phyloP scores from a whole-genome alignment of 2,888 invertebrate species.

The Strigamia crassipes region DNA sequence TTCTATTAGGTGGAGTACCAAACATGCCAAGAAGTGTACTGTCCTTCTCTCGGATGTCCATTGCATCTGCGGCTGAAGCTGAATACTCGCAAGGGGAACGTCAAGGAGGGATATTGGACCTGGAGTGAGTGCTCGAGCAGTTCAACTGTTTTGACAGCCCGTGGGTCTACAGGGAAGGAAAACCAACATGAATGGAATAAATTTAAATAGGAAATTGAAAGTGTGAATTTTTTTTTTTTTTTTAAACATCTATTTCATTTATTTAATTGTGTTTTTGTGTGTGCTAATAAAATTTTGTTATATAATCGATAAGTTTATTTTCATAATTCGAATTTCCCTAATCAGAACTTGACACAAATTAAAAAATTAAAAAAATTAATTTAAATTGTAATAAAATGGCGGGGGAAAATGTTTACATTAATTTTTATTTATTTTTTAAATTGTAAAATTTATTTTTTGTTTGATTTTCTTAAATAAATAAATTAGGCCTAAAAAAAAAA shows the following conservation, averaged over 20 bases:
- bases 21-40: constrained; percentile 8
- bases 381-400: too few relatives aligned
- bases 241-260: neutral
- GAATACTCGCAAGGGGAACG: neutral
- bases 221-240: neutral
- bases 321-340: too few relatives aligned
- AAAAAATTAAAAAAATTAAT: too few relatives aligned
- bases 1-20: neutral
- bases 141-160: neutral
- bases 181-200: neutral
- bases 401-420: too few relatives aligned
- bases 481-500: too few relatives aligned
- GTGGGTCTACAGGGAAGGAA: neutral
- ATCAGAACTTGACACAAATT: too few relatives aligned
- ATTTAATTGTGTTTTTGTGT: neutral
- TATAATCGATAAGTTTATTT: too few relatives aligned
- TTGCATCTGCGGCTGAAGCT: neutral
- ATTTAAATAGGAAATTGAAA: neutral
- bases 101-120: neutral
- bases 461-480: neutral
- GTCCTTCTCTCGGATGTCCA: constrained; percentile 8
- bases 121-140: constrained; percentile 1
- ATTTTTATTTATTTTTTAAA: too few relatives aligned
- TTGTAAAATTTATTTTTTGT: too few relatives aligned
- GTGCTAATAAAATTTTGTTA: too few relatives aligned